Evolutionary conservation across 2,113 vertebrate genomes (phyloP).

Genomic region (Gasterosteus aculeatus): DNA sequence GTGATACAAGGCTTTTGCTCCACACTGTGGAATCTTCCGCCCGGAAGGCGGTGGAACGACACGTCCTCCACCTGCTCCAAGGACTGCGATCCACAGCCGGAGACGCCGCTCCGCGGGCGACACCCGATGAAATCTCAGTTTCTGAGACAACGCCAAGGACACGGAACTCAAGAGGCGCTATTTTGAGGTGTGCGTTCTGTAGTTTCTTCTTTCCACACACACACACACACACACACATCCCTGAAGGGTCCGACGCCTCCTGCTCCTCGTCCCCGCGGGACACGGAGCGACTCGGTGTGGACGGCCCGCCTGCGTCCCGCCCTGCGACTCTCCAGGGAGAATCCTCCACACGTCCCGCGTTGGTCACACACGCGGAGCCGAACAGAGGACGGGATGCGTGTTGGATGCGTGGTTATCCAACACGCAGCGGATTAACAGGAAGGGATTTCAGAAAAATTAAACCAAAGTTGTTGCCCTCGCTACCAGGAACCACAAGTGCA

Average conservation of each 20-base stretch:
- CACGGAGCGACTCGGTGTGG: background rate
- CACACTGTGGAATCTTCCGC: background rate
- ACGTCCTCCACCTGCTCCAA: background rate
- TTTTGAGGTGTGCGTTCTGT: background rate
- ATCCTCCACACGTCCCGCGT: constrained; percentile 29
- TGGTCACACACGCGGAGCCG: background rate
- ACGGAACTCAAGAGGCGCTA: background rate
- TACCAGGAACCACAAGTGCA: background rate
- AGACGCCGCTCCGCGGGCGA: background rate
- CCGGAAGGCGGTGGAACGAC: background rate
- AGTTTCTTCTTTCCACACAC: background rate
- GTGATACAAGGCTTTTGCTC: background rate
- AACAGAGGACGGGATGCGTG: background rate
- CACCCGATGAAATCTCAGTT: background rate
- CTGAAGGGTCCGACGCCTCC: background rate
- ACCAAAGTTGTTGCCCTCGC: background rate
- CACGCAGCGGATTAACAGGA: background rate
- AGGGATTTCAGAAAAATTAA: constrained; percentile 16
- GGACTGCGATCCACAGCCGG: background rate
- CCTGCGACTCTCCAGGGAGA: constrained; percentile 18
- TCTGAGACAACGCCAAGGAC: background rate
- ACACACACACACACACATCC: background rate
- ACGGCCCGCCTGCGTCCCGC: constrained; percentile 8
- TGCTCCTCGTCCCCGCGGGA: background rate
- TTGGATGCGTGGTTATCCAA: constrained; percentile 22